phyloP scores from a whole-genome alignment of 2,797 vertebrate species.

The Serranus cabrilla region DNA sequence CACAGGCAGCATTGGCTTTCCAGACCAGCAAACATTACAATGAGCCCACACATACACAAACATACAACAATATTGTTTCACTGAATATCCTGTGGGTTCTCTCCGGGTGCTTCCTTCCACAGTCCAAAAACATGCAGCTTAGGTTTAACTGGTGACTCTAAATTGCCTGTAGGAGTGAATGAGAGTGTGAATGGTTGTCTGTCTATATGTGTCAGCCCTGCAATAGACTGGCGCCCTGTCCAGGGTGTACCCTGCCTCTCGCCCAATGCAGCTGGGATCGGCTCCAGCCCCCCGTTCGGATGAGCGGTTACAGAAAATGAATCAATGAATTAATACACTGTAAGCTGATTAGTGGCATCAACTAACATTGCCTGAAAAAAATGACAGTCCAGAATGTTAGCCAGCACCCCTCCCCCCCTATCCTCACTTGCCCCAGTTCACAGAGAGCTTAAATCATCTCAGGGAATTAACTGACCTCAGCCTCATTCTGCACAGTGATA shows the following conservation, averaged over 20 bases:
- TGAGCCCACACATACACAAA: neutral
- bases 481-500: conserved; percentile 41
- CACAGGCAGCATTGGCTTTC: conserved; percentile 13
- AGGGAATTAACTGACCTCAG: conserved; percentile 48
- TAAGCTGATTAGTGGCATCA: conserved; percentile 41
- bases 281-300: too few species aligned
- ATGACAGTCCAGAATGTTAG: neutral
- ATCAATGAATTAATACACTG: too few species aligned
- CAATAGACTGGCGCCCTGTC: too few species aligned
- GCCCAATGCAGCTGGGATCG: too few species aligned
- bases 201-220: too few species aligned
- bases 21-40: conserved; percentile 1
- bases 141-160: too few species aligned
- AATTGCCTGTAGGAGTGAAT: too few species aligned
- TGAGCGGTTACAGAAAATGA: too few species aligned
- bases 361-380: conserved; percentile 15
- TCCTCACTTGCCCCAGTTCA: conserved; percentile 41
- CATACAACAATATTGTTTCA: neutral
- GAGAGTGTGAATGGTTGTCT: too few species aligned
- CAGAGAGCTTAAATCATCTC: conserved; percentile 35
- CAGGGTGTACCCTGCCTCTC: too few species aligned
- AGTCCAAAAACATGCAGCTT: too few species aligned
- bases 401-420: conserved; percentile 41
- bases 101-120: too few species aligned
- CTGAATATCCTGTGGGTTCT: conserved; percentile 7